phyloP scores from a whole-genome alignment of 2,113 vertebrate species.

The Melanostigma gelatinosum region DNA sequence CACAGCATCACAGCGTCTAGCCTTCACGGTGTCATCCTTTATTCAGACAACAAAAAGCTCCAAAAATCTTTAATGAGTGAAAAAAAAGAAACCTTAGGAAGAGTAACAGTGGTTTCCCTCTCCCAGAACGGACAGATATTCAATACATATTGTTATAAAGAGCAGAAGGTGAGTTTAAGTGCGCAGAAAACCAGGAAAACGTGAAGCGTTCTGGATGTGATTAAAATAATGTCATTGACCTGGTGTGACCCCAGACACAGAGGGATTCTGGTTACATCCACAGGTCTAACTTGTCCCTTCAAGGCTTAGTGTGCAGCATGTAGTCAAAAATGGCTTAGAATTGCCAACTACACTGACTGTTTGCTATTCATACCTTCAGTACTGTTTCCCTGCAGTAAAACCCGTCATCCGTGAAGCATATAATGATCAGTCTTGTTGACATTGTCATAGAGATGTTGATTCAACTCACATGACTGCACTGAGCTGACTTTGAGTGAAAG shows the following conservation, averaged over 20 bases:
- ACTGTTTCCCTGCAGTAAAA: neutral
- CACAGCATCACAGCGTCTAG: neutral
- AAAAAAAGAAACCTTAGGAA: too few relatives aligned
- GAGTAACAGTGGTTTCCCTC: too few relatives aligned
- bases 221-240: neutral
- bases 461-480: constrained; percentile 2
- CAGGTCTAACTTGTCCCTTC: neutral
- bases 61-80: too few relatives aligned
- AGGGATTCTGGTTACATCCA: neutral
- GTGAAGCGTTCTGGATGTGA: neutral
- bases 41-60: neutral
- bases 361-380: neutral
- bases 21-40: neutral
- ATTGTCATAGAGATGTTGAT: neutral
- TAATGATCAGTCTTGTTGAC: neutral
- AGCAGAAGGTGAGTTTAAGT: neutral
- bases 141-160: too few relatives aligned
- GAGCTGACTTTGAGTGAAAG: neutral
- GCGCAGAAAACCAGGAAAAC: too few relatives aligned
- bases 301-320: neutral
- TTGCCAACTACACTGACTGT: neutral
- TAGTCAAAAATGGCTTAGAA: neutral
- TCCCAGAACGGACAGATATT: too few relatives aligned
- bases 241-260: neutral
- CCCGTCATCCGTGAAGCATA: neutral